Percentiles rank a stretch among this genome's conserved stretches.
phyloP scores from a whole-genome alignment of 2,113 vertebrate species.

The Hippopotamus amphibius region DNA sequence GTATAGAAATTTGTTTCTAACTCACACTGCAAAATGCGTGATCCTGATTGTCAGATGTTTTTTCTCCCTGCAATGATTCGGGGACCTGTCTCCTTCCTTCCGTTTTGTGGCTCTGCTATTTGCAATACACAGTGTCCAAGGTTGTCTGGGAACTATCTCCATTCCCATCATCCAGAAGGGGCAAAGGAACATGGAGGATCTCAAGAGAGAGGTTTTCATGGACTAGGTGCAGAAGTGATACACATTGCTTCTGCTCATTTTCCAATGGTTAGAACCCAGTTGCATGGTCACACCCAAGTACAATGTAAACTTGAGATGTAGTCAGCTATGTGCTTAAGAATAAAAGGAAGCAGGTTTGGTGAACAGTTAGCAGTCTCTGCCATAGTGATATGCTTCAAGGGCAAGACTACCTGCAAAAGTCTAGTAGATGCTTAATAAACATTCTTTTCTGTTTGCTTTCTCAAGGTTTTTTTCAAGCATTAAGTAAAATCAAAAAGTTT shows the following conservation, averaged over 20 bases:
- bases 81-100: neutral
- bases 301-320: neutral
- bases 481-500: neutral
- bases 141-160: neutral
- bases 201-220: neutral
- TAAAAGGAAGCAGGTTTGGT: neutral
- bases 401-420: neutral
- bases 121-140: neutral
- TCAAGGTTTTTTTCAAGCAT: neutral
- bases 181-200: neutral
- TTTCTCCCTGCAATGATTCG: neutral
- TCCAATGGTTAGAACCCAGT: neutral
- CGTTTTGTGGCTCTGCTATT: neutral
- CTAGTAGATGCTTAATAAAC: neutral
- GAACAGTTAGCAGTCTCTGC: neutral
- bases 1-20: neutral
- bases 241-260: neutral
- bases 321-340: neutral
- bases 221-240: neutral
- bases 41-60: neutral
- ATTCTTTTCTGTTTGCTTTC: slow-evolving; percentile 8
- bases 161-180: neutral
- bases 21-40: neutral
- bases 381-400: neutral
- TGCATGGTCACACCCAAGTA: neutral